A percentile compares a stretch with the other conserved stretches of the same genome.
These are phyloP conservation scores for Zapornia atra DNA, from an alignment of 2,113 vertebrate species.

Conservation along the genomic window DNA sequence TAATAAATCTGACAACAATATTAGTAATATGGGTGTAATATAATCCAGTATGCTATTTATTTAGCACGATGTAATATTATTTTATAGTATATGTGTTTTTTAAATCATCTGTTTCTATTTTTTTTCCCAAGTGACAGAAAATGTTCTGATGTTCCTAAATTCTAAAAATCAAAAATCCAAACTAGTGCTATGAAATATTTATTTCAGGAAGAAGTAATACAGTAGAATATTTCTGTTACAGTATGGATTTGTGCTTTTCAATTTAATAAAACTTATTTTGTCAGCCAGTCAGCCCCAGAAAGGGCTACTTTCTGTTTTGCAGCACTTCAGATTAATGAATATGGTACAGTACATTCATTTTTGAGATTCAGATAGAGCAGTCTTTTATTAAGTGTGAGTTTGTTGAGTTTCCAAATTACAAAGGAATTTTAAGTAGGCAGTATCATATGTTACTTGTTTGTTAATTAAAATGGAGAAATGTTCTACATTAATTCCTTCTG, in stretches of 20 bases:
- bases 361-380: not conserved
- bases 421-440: constrained; percentile 4
- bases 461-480: constrained; percentile 24
- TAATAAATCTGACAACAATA: not conserved
- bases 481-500: not conserved
- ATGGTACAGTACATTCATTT: not conserved
- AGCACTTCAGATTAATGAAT: not conserved
- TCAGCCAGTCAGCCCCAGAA: not conserved
- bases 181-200: not conserved
- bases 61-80: not conserved
- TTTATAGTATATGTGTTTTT: not conserved
- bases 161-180: not conserved
- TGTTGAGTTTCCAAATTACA: constrained; percentile 5
- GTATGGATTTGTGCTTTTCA: not conserved
- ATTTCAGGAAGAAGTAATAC: not conserved
- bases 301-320: not conserved
- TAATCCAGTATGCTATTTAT: not conserved
- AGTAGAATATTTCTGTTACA: not conserved
- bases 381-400: constrained; percentile 21
- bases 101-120: not conserved
- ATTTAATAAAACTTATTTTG: not conserved
- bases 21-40: not conserved
- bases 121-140: not conserved
- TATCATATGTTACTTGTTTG: constrained; percentile 27
- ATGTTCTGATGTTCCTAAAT: not conserved